Evolutionary conservation across 2,797 vertebrate species (phyloP).

Genomic region (Macropodus opercularis): DNA sequence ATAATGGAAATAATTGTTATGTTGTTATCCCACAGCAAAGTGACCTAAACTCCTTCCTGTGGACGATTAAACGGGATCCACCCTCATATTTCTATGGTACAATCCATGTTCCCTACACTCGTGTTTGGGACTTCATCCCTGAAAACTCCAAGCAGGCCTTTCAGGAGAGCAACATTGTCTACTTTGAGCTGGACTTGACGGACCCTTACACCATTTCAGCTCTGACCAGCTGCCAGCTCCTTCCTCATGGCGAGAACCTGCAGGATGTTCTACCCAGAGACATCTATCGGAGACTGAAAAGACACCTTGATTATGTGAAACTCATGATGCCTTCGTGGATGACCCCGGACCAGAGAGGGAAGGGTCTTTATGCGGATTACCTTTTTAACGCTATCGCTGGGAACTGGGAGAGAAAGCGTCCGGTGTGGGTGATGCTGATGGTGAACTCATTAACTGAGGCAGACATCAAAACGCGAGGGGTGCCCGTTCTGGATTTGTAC

Average conservation of each 20-base stretch:
- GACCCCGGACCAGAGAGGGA: constrained; percentile 89
- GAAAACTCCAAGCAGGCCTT: constrained; percentile 92
- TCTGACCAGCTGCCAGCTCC: constrained; percentile 88
- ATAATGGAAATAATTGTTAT: not conserved
- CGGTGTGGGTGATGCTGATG: constrained; percentile 94
- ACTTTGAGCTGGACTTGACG: constrained; percentile 91
- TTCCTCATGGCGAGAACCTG: constrained; percentile 88
- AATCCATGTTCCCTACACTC: constrained; percentile 89
- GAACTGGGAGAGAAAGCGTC: constrained; percentile 91
- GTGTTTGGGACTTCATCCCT: constrained; percentile 91
- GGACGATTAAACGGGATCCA: constrained; percentile 90
- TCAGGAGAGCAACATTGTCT: constrained; percentile 88
- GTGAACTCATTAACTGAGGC: constrained; percentile 90
- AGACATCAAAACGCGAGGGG: constrained; percentile 87
- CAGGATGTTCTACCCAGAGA: constrained; percentile 88
- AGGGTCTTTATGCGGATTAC: constrained; percentile 90
- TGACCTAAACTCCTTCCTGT: constrained; percentile 91
- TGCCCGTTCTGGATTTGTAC: constrained; percentile 89
- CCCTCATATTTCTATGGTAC: constrained; percentile 92
- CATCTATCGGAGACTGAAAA: constrained; percentile 86
- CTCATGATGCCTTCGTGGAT: constrained; percentile 93
- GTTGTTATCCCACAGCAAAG: constrained; percentile 79
- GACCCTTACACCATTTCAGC: constrained; percentile 89
- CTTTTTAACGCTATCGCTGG: constrained; percentile 92
- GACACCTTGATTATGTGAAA: constrained; percentile 89